Evolutionary conservation across 2,113 vertebrate species (phyloP).

Genomic region (Oncorhynchus nerka): DNA sequence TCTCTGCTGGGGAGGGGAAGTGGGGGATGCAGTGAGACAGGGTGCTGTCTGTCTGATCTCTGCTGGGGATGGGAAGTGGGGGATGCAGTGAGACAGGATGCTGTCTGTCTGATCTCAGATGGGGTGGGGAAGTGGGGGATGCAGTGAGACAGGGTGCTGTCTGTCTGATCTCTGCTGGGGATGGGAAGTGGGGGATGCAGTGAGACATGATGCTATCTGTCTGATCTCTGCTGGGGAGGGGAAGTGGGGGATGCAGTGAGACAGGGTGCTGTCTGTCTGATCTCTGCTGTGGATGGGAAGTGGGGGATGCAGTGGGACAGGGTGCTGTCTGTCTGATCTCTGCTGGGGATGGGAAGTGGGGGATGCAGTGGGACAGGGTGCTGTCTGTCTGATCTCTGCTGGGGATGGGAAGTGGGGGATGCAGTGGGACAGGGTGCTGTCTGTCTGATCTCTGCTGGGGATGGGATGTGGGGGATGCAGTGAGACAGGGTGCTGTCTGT

Average conservation of each 20-base stretch:
- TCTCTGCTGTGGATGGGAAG: too few species aligned
- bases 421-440: too few species aligned
- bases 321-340: too few species aligned
- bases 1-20: too few species aligned
- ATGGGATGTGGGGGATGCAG: too few species aligned
- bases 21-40: slow-evolving; percentile 35
- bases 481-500: too few species aligned
- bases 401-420: not conserved
- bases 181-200: slow-evolving; percentile 7
- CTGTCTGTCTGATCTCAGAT: slow-evolving; percentile 3
- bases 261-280: too few species aligned
- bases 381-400: not conserved
- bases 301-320: too few species aligned
- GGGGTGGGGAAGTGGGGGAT: slow-evolving; percentile 7
- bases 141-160: slow-evolving; percentile 4
- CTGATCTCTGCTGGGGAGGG: too few species aligned
- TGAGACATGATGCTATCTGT: slow-evolving; percentile 13
- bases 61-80: not conserved
- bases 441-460: too few species aligned
- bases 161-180: slow-evolving; percentile 18
- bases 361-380: too few species aligned
- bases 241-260: slow-evolving; percentile 16
- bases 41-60: slow-evolving; percentile 18
- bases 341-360: too few species aligned
- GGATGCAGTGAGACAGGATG: slow-evolving; percentile 25